Percentiles rank a stretch among this genome's conserved stretches.
phyloP scores from a whole-genome alignment of 2,888 invertebrate species.

The Agonopterix alstromeriana region DNA sequence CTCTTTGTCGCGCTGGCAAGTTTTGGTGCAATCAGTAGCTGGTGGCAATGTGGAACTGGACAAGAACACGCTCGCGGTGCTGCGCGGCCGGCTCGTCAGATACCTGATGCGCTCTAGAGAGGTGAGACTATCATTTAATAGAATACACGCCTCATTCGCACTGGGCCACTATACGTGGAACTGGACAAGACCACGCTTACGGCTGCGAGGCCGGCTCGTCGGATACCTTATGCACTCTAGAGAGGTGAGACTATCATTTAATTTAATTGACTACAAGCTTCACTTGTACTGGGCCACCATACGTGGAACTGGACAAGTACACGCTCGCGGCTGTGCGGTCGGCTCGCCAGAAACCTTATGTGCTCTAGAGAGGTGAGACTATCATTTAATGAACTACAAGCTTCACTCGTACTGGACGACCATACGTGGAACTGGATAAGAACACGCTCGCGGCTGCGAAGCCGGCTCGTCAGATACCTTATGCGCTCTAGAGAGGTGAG shows the following conservation, averaged over 20 bases:
- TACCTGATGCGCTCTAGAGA: slow-evolving; percentile 83
- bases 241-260: slow-evolving; percentile 2
- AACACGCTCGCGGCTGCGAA: slow-evolving; percentile 74
- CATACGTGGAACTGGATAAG: too few species aligned
- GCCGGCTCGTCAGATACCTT: slow-evolving; percentile 93
- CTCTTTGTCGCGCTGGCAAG: slow-evolving; percentile 92
- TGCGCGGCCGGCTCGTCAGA: slow-evolving; percentile 93
- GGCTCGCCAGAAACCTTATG: slow-evolving; percentile 96
- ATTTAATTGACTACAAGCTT: not conserved
- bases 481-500: slow-evolving; percentile 71
- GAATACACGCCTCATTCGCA: not conserved
- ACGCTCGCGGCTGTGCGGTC: slow-evolving; percentile 80
- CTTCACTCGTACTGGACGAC: too few species aligned
- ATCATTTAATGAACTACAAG: not conserved
- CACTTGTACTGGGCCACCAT: too few species aligned
- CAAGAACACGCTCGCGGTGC: slow-evolving; percentile 93
- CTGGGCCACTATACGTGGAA: slow-evolving; percentile 76
- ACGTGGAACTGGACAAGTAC: too few species aligned
- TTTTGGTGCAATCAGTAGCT: slow-evolving; percentile 91
- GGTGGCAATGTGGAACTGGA: slow-evolving; percentile 93
- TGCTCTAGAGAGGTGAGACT: slow-evolving; percentile 7
- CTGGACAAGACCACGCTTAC: slow-evolving; percentile 90
- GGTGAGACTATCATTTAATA: slow-evolving; percentile 1
- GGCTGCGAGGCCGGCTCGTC: slow-evolving; percentile 90
- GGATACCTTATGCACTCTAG: slow-evolving; percentile 87